A percentile compares a stretch with the other conserved stretches of the same genome.
Evolutionary conservation across 1,140 invertebrate genomes (phyloP).

Genomic region (Gryllus bimaculatus): DNA sequence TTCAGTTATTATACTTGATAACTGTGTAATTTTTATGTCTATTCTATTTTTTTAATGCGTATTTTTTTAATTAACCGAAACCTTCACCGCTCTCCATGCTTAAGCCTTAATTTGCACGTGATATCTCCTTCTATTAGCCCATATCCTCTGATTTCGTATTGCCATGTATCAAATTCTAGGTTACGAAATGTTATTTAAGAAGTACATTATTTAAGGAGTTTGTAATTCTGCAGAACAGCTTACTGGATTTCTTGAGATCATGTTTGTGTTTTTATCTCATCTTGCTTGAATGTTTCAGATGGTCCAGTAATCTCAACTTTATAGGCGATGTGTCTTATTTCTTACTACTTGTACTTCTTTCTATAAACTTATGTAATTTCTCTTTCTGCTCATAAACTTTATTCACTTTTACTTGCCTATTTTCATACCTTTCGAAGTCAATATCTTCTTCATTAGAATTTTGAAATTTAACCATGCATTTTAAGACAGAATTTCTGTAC

Average conservation of each 20-base stretch:
- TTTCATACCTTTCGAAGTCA: background rate
- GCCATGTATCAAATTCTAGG: too few species aligned
- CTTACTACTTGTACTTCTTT: background rate
- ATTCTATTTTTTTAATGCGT: too few species aligned
- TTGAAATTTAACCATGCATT: background rate
- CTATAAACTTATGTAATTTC: background rate
- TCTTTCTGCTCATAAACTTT: background rate
- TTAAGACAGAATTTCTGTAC: conserved; percentile 1
- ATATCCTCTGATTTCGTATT: too few species aligned
- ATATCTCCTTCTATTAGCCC: too few species aligned
- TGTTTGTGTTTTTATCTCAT: background rate
- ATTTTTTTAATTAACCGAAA: too few species aligned
- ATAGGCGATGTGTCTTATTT: background rate
- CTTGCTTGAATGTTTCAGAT: background rate
- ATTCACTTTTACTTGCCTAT: background rate
- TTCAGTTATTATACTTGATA: too few species aligned
- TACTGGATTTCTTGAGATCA: background rate
- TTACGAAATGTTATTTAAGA: too few species aligned
- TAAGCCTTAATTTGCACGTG: too few species aligned
- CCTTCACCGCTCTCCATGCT: too few species aligned
- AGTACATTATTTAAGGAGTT: too few species aligned
- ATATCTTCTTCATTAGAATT: background rate
- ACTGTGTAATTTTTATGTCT: too few species aligned
- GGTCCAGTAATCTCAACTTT: background rate
- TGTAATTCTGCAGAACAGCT: too few species aligned